Conservation (phyloP, 2,113 vertebrate species). For the Periophthalmus modestus region DNA sequence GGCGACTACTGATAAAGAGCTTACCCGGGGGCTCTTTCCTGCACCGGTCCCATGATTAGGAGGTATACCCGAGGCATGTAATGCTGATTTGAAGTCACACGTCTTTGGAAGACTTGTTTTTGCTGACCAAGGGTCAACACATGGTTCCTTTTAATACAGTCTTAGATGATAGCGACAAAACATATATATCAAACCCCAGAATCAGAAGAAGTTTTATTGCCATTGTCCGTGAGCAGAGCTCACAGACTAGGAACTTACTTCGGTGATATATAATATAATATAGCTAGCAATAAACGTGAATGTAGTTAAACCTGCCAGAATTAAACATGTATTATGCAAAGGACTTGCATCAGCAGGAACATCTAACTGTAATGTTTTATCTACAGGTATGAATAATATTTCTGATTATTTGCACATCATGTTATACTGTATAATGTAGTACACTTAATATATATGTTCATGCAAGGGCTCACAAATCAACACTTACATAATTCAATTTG, state of each 20-base stretch:
- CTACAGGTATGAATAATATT: background rate
- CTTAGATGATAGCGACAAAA: background rate
- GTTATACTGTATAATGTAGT: background rate
- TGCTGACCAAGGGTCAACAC: background rate
- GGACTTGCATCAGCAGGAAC: background rate
- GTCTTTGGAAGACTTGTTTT: constrained; percentile 1
- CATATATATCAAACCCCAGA: background rate
- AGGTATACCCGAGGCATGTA: constrained; percentile 34
- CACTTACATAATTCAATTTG: constrained; percentile 12
- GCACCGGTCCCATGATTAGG: constrained; percentile 57
- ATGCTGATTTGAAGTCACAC: constrained; percentile 6
- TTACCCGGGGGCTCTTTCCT: constrained; percentile 56
- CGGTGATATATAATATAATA: too few relatives aligned
- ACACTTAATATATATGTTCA: background rate
- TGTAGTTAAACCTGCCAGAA: background rate
- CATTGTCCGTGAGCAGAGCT: too few relatives aligned
- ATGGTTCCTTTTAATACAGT: background rate
- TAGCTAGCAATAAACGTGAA: background rate
- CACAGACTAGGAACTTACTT: too few relatives aligned
- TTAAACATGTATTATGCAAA: background rate
- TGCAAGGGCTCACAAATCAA: constrained; percentile 4
- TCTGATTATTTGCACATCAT: background rate
- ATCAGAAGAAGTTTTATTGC: too few relatives aligned
- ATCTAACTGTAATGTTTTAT: background rate
- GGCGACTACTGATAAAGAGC: constrained; percentile 58